These are phyloP conservation scores for Catajapyx aquilonaris DNA, from an alignment of 1,140 invertebrate species.

Conservation along the genomic window DNA sequence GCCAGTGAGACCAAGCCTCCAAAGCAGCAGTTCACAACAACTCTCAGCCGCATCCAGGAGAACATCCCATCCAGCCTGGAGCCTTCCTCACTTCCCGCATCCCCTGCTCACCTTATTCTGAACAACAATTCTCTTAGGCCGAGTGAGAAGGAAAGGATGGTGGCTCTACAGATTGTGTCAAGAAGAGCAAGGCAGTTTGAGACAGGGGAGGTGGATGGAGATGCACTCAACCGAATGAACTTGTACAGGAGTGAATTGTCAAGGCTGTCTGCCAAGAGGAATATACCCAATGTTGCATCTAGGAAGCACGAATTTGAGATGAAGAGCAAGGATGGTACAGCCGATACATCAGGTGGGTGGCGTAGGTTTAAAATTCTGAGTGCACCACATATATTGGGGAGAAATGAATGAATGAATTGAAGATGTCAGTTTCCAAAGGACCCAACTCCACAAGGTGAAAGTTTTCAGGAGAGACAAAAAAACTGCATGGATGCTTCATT, in stretches of 20 bases:
- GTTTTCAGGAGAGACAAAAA: too few species aligned
- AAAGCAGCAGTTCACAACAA: slow-evolving; percentile 28
- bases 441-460: too few species aligned
- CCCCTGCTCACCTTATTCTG: background rate
- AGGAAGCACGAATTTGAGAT: slow-evolving; percentile 51
- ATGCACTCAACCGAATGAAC: slow-evolving; percentile 34
- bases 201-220: slow-evolving; percentile 31
- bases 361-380: too few species aligned
- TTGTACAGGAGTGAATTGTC: slow-evolving; percentile 50
- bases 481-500: too few species aligned
- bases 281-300: slow-evolving; percentile 48
- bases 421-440: too few species aligned
- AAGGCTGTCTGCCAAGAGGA: slow-evolving; percentile 38
- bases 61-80: slow-evolving; percentile 28
- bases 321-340: slow-evolving; percentile 22
- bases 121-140: background rate
- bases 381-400: too few species aligned
- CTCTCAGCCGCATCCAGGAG: slow-evolving; percentile 37
- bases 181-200: slow-evolving; percentile 52
- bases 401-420: too few species aligned
- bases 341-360: too few species aligned
- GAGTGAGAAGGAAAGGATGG: background rate
- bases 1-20: slow-evolving; percentile 2
- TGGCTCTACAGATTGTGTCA: slow-evolving; percentile 36
- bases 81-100: slow-evolving; percentile 13